Conservation (phyloP, 2,113 vertebrate genomes). For the Gadus macrocephalus region DNA sequence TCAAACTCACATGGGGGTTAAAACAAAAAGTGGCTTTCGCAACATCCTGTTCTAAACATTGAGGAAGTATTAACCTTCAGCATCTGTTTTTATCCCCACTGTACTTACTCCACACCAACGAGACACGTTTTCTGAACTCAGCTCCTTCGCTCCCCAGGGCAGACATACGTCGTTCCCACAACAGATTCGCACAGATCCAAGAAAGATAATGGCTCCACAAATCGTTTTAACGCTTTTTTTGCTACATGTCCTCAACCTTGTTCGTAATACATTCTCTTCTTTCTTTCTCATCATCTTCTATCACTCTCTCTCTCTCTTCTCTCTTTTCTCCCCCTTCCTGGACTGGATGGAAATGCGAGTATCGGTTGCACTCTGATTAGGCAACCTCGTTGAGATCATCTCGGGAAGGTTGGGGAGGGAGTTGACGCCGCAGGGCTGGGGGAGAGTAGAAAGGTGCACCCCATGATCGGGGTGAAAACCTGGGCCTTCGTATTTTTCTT, state of each 20-base stretch:
- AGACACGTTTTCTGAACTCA: conserved; percentile 8
- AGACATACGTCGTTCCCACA: neutral
- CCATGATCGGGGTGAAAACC: conserved; percentile 3
- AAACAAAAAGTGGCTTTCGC: conserved; percentile 23
- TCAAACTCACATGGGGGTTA: conserved; percentile 31
- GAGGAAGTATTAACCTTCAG: conserved; percentile 35
- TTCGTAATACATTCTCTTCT: neutral
- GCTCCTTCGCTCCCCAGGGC: neutral
- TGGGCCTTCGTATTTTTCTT: conserved; percentile 1
- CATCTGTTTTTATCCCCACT: conserved; percentile 25
- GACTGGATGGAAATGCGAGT: conserved; percentile 13
- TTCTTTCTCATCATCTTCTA: conserved; percentile 5
- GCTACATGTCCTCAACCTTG: neutral
- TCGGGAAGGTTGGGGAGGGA: conserved; percentile 11
- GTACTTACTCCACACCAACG: neutral
- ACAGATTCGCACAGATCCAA: neutral
- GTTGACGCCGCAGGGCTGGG: neutral
- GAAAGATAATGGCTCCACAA: conserved; percentile 15
- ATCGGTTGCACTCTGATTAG: conserved; percentile 24
- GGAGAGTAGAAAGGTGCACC: conserved; percentile 7
- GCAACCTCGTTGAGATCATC: conserved; percentile 34
- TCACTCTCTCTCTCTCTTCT: neutral
- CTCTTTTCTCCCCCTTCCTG: neutral
- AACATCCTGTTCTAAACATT: conserved; percentile 43
- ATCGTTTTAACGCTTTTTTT: conserved; percentile 13